Evolutionary conservation across 2,113 vertebrate species (phyloP), one percentile per base, ranked within the genome.

Genomic region (Plecotus auritus): DNA sequence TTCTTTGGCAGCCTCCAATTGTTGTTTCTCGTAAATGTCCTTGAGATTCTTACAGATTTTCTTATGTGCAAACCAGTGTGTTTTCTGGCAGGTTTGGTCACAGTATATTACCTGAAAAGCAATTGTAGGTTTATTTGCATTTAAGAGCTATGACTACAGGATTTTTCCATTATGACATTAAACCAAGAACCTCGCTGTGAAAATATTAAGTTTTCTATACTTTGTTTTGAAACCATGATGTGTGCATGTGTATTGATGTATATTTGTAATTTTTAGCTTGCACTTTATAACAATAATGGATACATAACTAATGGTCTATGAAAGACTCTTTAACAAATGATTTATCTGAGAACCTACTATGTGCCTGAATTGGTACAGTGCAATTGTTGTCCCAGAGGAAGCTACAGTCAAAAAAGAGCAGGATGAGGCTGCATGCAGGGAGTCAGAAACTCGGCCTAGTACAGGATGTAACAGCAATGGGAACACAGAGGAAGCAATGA

Each of bases 1-100:
- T 96, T 98, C 98, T 95, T 98, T 98, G 96, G 98, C 98, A 40
- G 99, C 98, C 37, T 99, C 99, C 16, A 97, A 97, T 73, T 99
- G 99, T 37, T 99, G 99, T 90, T 98, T 98, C 95, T 99, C 99
- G 51, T 99, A 98, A 88, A 99, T 97, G 87, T 99, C 99, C 96
- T 99, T 99, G 61, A 99, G 98, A 37, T 80, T 98, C 98, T 99
- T 99, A 96, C 99, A 99, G 67, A 99, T 97, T 94, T 99, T 99
- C 97, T 99, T 99, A 97, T 99, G 99, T 35, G 99, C 98, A 97
- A 99, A 99, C 99, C 99, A 99, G 97, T 99, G 99, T 91, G 98
- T 98, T 97, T 99, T 99, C 97, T 99, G 99, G 93, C 99, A 99
- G 80, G 98, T 97, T 73, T 99, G 99, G 92, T 98, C 98, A 26